Evolutionary conservation across 2,797 vertebrate species (phyloP).

Genomic region (Helostoma temminkii): DNA sequence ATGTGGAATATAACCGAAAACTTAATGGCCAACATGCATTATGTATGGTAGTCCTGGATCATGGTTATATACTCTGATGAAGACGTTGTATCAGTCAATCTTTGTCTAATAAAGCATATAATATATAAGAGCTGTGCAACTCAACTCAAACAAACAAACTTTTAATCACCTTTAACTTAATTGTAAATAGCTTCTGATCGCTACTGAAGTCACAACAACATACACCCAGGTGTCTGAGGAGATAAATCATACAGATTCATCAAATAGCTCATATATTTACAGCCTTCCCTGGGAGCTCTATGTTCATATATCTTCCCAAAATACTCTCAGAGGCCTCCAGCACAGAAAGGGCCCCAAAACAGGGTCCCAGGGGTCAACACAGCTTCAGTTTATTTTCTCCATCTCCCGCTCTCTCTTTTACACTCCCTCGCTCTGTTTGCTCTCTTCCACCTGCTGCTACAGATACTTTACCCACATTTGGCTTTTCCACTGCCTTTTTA

Average conservation of each 20-base stretch:
- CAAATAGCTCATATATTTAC: slow-evolving; percentile 39
- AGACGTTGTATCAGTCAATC: not conserved
- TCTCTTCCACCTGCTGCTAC: slow-evolving; percentile 39
- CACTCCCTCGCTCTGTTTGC: slow-evolving; percentile 15
- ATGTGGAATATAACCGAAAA: too few relatives aligned
- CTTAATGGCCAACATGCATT: too few relatives aligned
- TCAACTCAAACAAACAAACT: not conserved
- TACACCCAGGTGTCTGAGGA: slow-evolving; percentile 9
- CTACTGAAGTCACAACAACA: slow-evolving; percentile 8
- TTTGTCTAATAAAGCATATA: not conserved
- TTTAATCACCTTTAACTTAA: not conserved
- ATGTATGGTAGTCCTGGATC: not conserved
- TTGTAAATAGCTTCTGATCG: not conserved
- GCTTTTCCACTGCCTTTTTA: not conserved
- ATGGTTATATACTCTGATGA: not conserved
- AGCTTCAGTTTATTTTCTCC: slow-evolving; percentile 42
- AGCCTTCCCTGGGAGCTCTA: slow-evolving; percentile 19
- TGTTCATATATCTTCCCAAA: slow-evolving; percentile 35
- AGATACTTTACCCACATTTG: slow-evolving; percentile 8
- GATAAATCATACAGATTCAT: slow-evolving; percentile 28
- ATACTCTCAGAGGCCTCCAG: slow-evolving; percentile 35
- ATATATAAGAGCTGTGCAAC: not conserved
- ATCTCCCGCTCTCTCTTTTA: not conserved
- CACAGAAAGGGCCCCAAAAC: slow-evolving; percentile 38
- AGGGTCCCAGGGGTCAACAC: slow-evolving; percentile 54